These are phyloP conservation scores for Kradibia gibbosae DNA, from an alignment of 1,140 invertebrate genomes.

Conservation along the genomic window DNA sequence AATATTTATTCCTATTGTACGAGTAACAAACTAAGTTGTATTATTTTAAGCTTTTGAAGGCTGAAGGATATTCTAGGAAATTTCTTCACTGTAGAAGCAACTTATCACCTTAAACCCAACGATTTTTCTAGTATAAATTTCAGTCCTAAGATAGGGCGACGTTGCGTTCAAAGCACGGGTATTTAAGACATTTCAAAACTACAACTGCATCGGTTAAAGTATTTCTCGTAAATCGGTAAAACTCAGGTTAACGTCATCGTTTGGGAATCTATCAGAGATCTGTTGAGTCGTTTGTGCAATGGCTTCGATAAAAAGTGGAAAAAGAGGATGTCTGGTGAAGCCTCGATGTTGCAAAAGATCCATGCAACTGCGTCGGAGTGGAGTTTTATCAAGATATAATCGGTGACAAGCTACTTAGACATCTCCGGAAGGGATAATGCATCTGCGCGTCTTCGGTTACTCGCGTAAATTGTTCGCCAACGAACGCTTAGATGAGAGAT, in stretches of 20 bases:
- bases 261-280: neutral
- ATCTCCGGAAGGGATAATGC: neutral
- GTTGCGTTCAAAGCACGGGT: too few relatives aligned
- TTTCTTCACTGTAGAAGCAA: too few relatives aligned
- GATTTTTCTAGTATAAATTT: too few relatives aligned
- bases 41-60: too few relatives aligned
- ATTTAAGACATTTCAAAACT: neutral
- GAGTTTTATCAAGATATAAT: neutral
- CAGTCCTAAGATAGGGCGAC: too few relatives aligned
- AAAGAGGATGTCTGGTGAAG: too few relatives aligned
- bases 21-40: too few relatives aligned
- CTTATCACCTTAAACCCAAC: too few relatives aligned
- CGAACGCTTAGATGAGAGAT: neutral
- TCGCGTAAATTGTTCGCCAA: constrained; percentile 2
- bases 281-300: neutral
- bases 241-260: neutral
- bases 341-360: neutral
- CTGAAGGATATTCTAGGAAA: too few relatives aligned
- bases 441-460: neutral
- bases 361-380: neutral
- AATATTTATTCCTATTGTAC: too few relatives aligned
- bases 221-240: neutral
- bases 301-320: neutral
- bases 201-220: neutral
- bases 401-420: neutral